Conservation (phyloP, 2,113 vertebrate genomes). For the Pluvialis apricaria region DNA sequence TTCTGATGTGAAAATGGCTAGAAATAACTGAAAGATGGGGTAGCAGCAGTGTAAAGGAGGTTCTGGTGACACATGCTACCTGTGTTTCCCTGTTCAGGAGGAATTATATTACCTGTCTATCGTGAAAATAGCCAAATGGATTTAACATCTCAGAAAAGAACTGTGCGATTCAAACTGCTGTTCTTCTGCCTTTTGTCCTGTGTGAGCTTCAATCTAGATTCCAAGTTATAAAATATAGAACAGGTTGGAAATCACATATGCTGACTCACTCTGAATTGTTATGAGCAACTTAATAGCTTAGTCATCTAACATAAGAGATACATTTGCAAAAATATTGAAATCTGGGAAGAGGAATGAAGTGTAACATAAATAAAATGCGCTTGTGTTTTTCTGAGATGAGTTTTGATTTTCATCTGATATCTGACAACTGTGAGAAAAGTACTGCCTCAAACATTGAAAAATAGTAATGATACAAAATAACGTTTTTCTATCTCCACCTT, state of each 20-base stretch:
- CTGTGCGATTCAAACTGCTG: neutral
- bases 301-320: constrained; percentile 4
- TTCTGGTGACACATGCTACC: neutral
- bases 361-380: constrained; percentile 19
- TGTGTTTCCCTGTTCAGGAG: neutral
- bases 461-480: neutral
- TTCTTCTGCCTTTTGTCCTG: neutral
- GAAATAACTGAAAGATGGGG: neutral
- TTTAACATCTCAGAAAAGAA: neutral
- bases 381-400: neutral
- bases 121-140: neutral
- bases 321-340: constrained; percentile 47
- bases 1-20: neutral
- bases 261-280: constrained; percentile 42
- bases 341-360: constrained; percentile 2
- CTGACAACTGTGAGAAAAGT: neutral
- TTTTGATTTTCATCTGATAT: neutral
- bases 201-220: neutral
- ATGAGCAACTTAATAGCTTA: constrained; percentile 39
- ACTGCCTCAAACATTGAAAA: neutral
- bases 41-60: neutral
- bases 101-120: neutral
- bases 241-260: constrained; percentile 23
- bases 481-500: neutral
- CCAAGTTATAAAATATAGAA: constrained; percentile 5